phyloP scores from a whole-genome alignment of 2,797 vertebrate genomes.

The Eptatretus atami region DNA sequence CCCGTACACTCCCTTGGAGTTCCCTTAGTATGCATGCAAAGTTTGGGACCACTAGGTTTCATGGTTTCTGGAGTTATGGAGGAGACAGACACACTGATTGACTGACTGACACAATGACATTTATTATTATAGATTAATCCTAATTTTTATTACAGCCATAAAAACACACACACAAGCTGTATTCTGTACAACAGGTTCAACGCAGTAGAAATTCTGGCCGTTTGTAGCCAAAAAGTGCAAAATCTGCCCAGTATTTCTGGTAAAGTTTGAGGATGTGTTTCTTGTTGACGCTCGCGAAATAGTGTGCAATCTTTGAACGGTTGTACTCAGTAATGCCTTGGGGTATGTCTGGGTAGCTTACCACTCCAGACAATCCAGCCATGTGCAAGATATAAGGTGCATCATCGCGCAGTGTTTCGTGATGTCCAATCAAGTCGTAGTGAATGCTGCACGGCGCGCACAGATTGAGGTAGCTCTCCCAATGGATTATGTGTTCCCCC shows the following conservation, averaged over 20 bases:
- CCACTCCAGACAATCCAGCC: constrained; percentile 39
- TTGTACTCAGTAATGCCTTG: constrained; percentile 72
- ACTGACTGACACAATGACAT: no score
- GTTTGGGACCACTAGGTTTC: no score
- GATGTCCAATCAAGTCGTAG: constrained; percentile 57
- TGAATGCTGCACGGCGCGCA: constrained; percentile 66
- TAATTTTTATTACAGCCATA: no score
- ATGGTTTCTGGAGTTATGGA: no score
- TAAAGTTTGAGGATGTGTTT: constrained; percentile 50
- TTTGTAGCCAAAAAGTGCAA: constrained; percentile 57
- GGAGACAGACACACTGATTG: no score
- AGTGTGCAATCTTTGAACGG: constrained; percentile 51
- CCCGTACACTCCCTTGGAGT: no score
- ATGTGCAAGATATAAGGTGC: constrained; percentile 46
- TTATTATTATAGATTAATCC: no score
- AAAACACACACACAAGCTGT: not conserved
- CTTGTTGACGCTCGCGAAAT: constrained; percentile 56
- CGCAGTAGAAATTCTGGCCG: constrained; percentile 54
- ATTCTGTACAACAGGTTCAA: constrained; percentile 13
- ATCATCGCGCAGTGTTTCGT: constrained; percentile 62
- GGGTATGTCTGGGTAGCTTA: constrained; percentile 75
- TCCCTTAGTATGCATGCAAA: no score
- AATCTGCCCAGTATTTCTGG: constrained; percentile 49
- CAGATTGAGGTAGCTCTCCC: constrained; percentile 57
- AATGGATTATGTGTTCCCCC: constrained; percentile 74